phyloP scores from a whole-genome alignment of 2,888 invertebrate genomes.

The Chloroclystis v-ata region DNA sequence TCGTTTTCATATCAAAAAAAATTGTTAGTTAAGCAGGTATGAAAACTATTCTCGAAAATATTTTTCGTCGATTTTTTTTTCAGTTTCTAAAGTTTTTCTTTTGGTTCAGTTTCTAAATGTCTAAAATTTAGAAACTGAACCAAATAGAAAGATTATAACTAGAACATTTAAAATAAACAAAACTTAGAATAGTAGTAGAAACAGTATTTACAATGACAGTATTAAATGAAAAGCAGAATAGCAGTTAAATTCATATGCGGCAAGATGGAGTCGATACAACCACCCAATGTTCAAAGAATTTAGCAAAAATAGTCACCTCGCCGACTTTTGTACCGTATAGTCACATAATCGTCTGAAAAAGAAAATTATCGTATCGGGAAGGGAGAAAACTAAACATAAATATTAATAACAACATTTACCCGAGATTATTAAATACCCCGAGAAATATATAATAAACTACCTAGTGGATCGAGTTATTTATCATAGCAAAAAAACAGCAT shows the following conservation, averaged over 20 bases:
- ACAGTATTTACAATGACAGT: slow-evolving; percentile 27
- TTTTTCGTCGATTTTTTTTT: too few species aligned
- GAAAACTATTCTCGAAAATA: too few species aligned
- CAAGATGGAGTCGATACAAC: slow-evolving; percentile 42
- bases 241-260: slow-evolving; percentile 30
- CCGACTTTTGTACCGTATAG: slow-evolving; percentile 92
- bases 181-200: slow-evolving; percentile 1
- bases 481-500: too few species aligned
- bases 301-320: slow-evolving; percentile 84
- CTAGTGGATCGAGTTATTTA: too few species aligned
- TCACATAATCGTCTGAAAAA: slow-evolving; percentile 94
- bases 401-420: slow-evolving; percentile 6
- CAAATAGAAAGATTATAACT: too few species aligned
- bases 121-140: too few species aligned
- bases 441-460: too few species aligned
- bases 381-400: slow-evolving; percentile 24
- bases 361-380: slow-evolving; percentile 53
- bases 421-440: background rate
- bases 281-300: slow-evolving; percentile 48
- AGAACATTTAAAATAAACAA: background rate
- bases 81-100: too few species aligned
- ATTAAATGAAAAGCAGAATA: slow-evolving; percentile 26
- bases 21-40: too few species aligned
- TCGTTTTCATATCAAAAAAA: too few species aligned
- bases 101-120: too few species aligned